These are phyloP conservation scores for Phoxinus dragarum DNA, from an alignment of 2,797 vertebrate genomes.

Conservation along the genomic window DNA sequence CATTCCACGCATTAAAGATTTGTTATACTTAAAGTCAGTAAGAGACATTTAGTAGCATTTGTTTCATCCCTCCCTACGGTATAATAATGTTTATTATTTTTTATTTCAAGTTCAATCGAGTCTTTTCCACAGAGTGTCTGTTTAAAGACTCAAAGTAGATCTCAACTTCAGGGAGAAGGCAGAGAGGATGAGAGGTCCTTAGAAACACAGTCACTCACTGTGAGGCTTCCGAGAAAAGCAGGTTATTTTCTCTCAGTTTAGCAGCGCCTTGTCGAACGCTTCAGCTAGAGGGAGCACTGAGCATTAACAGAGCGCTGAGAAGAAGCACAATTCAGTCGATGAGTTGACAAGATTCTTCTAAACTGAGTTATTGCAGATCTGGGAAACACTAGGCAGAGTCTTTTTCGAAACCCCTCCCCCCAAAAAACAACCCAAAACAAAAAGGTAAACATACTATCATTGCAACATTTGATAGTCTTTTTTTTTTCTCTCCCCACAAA, in stretches of 20 bases:
- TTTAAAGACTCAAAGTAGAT: conserved; percentile 62
- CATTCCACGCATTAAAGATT: conserved; percentile 89
- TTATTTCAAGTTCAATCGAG: conserved; percentile 58
- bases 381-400: conserved; percentile 73
- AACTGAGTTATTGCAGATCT: conserved; percentile 83
- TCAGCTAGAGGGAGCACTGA: conserved; percentile 76
- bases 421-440: conserved; percentile 37
- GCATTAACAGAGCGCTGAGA: conserved; percentile 73
- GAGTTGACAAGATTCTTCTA: conserved; percentile 43
- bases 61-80: conserved; percentile 61
- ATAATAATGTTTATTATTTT: conserved; percentile 64
- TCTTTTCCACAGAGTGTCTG: conserved; percentile 77
- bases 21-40: conserved; percentile 84
- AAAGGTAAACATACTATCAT: conserved; percentile 57
- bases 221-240: conserved; percentile 79
- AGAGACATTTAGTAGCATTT: conserved; percentile 89
- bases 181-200: conserved; percentile 86
- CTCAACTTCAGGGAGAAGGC: conserved; percentile 85
- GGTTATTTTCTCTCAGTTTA: conserved; percentile 10
- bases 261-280: conserved; percentile 37
- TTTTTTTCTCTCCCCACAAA: conserved; percentile 65
- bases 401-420: conserved; percentile 38
- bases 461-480: conserved; percentile 59
- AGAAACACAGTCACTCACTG: conserved; percentile 89
- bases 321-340: conserved; percentile 60